A percentile compares a stretch with the other conserved stretches of the same genome.
These are phyloP conservation scores for Neoarius graeffei DNA, from an alignment of 2,113 vertebrate genomes.

Conservation along the genomic window DNA sequence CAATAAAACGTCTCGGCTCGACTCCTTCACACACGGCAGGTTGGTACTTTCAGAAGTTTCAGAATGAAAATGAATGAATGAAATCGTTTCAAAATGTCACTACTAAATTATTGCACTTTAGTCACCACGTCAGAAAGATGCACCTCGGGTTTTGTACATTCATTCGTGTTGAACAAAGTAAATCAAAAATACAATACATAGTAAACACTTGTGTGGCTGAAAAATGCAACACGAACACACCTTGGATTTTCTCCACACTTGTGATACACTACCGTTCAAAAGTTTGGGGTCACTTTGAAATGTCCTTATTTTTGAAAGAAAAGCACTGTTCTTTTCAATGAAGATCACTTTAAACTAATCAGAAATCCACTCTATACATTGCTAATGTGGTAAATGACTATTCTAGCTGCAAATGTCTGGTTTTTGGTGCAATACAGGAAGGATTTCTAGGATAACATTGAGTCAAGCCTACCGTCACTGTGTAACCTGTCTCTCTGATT, in stretches of 20 bases:
- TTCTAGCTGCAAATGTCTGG: too few species aligned
- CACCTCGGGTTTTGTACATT: slow-evolving; percentile 43
- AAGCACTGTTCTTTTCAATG: too few species aligned
- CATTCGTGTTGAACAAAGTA: slow-evolving; percentile 40
- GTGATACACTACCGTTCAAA: too few species aligned
- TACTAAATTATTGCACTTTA: slow-evolving; percentile 82
- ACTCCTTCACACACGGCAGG: slow-evolving; percentile 12
- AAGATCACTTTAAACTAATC: too few species aligned
- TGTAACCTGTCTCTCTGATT: too few species aligned
- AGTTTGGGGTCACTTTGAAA: too few species aligned
- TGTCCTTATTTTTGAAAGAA: too few species aligned
- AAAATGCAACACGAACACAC: slow-evolving; percentile 30
- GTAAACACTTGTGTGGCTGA: slow-evolving; percentile 35
- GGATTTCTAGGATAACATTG: too few species aligned
- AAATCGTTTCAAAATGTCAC: slow-evolving; percentile 39
- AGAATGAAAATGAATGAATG: slow-evolving; percentile 46
- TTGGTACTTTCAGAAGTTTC: neutral
- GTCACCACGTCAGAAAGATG: slow-evolving; percentile 68
- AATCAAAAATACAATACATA: slow-evolving; percentile 30
- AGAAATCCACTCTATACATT: too few species aligned
- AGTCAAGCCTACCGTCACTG: too few species aligned
- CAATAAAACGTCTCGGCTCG: slow-evolving; percentile 4
- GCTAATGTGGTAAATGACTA: too few species aligned
- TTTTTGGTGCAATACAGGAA: too few species aligned
- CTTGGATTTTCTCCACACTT: slow-evolving; percentile 21